Conservation (phyloP, 2,113 vertebrate species). For the Merops nubicus region DNA sequence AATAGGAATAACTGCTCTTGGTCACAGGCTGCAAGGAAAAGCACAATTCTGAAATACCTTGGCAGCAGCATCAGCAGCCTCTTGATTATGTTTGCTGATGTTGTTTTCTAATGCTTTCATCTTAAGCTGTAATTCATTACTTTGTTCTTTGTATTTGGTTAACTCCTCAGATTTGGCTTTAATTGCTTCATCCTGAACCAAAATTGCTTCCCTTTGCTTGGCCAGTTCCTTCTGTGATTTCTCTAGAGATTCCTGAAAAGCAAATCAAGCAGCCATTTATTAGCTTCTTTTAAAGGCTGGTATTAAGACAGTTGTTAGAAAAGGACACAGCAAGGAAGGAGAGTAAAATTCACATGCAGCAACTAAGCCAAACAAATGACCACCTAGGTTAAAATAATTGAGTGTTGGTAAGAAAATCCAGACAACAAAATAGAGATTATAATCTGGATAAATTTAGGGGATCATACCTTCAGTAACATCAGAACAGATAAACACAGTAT, state of each 20-base stretch:
- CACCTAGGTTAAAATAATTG: not conserved
- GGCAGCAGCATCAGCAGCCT: conserved; percentile 81
- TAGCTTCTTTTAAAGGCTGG: not conserved
- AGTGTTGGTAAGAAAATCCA: not conserved
- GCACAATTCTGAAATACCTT: conserved; percentile 74
- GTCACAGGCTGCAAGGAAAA: not conserved
- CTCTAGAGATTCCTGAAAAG: conserved; percentile 83
- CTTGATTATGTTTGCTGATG: conserved; percentile 85
- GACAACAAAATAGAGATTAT: not conserved
- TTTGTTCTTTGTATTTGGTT: conserved; percentile 79
- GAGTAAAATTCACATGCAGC: not conserved
- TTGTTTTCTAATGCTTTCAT: conserved; percentile 88
- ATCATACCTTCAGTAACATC: not conserved
- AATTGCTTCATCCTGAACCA: conserved; percentile 83
- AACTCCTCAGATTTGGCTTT: conserved; percentile 82
- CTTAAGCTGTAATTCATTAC: conserved; percentile 87
- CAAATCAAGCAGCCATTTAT: not conserved
- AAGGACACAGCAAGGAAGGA: not conserved
- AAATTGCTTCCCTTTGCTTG: conserved; percentile 86
- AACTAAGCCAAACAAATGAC: not conserved
- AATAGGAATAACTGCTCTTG: not conserved
- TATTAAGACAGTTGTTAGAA: not conserved
- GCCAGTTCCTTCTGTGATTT: conserved; percentile 85
- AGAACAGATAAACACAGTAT: not conserved
- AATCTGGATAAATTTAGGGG: not conserved